Percentiles rank a stretch among this genome's conserved stretches.
phyloP scores from a whole-genome alignment of 2,797 vertebrate species.

The Echeneis naucrates region DNA sequence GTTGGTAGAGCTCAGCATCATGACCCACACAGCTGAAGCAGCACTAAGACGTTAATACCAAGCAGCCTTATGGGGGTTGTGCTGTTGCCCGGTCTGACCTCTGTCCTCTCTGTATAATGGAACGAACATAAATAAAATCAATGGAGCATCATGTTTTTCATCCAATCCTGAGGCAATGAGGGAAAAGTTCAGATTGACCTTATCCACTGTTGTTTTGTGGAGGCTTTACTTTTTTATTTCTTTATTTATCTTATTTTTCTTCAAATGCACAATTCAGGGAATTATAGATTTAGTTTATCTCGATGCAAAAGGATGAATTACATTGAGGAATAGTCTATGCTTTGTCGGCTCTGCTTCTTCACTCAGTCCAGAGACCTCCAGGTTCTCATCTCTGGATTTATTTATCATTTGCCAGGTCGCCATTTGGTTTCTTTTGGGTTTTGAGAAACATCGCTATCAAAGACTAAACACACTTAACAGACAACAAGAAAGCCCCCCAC shows the following conservation, averaged over 20 bases:
- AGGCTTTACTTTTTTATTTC: no score
- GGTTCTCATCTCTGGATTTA: conserved; percentile 17
- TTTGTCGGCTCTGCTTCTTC: neutral
- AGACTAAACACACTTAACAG: neutral
- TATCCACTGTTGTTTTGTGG: no score
- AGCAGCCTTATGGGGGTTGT: neutral
- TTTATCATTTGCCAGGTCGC: conserved; percentile 20
- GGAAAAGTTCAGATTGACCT: conserved; percentile 27
- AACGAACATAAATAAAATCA: conserved; percentile 1
- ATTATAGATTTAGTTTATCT: conserved; percentile 3
- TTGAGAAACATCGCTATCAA: conserved; percentile 10
- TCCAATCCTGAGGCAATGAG: conserved; percentile 11
- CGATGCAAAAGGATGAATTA: neutral
- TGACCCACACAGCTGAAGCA: neutral
- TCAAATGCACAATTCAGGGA: no score
- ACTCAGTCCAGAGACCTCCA: neutral
- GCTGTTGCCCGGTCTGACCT: conserved; percentile 1
- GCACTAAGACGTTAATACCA: neutral
- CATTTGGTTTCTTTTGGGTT: conserved; percentile 10
- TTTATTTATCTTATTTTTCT: no score
- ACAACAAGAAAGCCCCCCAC: conserved; percentile 25
- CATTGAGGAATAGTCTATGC: neutral
- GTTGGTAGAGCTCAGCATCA: neutral
- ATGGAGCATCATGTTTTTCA: conserved; percentile 5
- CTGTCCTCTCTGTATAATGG: conserved; percentile 5